Percentiles rank a stretch among this genome's conserved stretches.
Conservation (phyloP, 2,797 vertebrate genomes). For the Okamejei kenojei region DNA sequence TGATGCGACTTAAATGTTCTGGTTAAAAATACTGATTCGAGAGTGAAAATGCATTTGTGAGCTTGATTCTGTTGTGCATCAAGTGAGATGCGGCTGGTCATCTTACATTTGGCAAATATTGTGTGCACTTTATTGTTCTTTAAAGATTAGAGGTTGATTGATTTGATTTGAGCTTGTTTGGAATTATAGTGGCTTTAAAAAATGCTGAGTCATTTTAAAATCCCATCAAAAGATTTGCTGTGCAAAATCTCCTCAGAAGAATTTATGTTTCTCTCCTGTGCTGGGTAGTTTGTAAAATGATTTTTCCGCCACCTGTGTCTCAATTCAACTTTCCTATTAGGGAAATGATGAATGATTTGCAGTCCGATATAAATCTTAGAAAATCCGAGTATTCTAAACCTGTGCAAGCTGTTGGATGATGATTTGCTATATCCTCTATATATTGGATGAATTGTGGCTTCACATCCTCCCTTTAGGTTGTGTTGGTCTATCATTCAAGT, state of each 20-base stretch:
- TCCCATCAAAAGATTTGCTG: not conserved
- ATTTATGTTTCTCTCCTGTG: not conserved
- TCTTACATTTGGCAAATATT: too few relatives aligned
- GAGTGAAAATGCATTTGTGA: too few relatives aligned
- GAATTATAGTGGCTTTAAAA: too few relatives aligned
- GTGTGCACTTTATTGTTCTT: too few relatives aligned
- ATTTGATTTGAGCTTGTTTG: too few relatives aligned
- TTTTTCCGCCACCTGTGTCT: not conserved
- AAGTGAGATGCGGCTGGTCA: too few relatives aligned
- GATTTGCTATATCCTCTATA: not conserved
- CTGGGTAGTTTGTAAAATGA: not conserved
- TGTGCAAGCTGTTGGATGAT: not conserved
- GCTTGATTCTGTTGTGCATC: too few relatives aligned
- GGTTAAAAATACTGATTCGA: too few relatives aligned
- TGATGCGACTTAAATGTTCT: too few relatives aligned
- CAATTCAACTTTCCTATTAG: not conserved
- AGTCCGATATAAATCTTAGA: not conserved
- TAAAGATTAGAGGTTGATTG: too few relatives aligned
- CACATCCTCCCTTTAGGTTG: not conserved
- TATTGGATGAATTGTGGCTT: not conserved
- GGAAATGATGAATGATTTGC: not conserved
- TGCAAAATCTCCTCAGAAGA: not conserved
- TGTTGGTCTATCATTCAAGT: not conserved
- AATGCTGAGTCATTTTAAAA: not conserved
- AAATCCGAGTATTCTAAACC: not conserved